phyloP scores from a whole-genome alignment of 2,797 vertebrate species.

The Xenops minutus region DNA sequence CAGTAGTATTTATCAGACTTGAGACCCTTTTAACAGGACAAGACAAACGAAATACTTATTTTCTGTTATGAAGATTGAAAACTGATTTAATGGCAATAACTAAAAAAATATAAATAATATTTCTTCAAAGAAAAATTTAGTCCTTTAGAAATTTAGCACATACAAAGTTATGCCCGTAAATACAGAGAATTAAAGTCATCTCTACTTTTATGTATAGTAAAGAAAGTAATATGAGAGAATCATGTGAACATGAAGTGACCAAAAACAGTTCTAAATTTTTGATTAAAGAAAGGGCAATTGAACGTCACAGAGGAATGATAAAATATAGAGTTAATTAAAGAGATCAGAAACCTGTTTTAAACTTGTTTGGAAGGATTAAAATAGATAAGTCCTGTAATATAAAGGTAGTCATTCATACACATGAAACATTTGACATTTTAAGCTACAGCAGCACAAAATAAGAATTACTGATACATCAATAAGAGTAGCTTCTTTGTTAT shows the following conservation, averaged over 20 bases:
- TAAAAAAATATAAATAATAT: not conserved
- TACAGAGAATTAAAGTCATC: not conserved
- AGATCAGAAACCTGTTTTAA: not conserved
- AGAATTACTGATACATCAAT: not conserved
- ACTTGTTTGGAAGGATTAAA: conserved; percentile 31
- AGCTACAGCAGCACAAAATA: not conserved
- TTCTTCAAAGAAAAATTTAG: not conserved
- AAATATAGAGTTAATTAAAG: conserved; percentile 7
- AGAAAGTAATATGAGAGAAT: not conserved
- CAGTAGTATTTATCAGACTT: not conserved
- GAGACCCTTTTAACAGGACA: not conserved
- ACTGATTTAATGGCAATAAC: not conserved
- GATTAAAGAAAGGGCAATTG: not conserved
- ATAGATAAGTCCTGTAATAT: not conserved
- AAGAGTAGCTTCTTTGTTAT: conserved; percentile 16
- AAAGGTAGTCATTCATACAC: conserved; percentile 31
- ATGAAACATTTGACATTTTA: conserved; percentile 37
- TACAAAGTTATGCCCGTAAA: not conserved
- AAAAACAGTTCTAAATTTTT: not conserved
- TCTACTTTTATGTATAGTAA: not conserved
- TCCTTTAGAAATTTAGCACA: not conserved
- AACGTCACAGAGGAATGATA: not conserved
- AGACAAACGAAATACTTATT: not conserved
- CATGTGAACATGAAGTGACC: not conserved
- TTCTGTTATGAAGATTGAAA: not conserved